Evolutionary conservation across 1,140 invertebrate genomes (phyloP), one percentile per base, ranked within the genome.

Genomic region (Drosophila sp.): DNA sequence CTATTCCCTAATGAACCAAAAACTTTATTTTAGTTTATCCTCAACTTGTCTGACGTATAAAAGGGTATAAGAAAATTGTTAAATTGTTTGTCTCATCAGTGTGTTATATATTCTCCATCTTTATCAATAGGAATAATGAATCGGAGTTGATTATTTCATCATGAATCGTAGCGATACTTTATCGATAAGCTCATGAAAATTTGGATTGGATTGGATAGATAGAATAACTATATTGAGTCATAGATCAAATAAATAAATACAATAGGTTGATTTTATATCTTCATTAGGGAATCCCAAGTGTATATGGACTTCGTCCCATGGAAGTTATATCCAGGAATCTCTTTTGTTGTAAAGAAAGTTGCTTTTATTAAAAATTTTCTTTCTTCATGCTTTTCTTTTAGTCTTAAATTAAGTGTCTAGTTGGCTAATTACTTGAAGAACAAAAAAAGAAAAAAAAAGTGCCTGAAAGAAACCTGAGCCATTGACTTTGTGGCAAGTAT

Each of bases 401-500:
- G 41, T 38, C 41, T 44, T 40, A 62, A 73, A 66, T 77, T 35
- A 66, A 76, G 41, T 58, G 72, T 50, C 61, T 61, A 61, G 64
- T 62, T 65, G 60, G 63, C 68, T 82, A 82, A 85, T 87, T 85
- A 72, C 70, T 64, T 78, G 41, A 61, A 11, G 35, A 38, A 38
- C 41, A 33, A 25, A 60, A 44, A 32, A 23, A 10, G 1, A 40
- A 27, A 32, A 61, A 60, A 54, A n/a, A 50, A 29, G 66, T 17
- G 17, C 68, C 66, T 3, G 4, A 11, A 10, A 38, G 11, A 38
- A 38, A 38, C 35, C 8, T 50, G 8, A 50, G 41, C 17, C 38
- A 23, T 58, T 30, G 50, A 41, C 56, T 66, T 41, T 54, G 64
- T 66, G 62, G 66, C 23, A 63, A 69, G 74, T 61, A 70, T 86